Evolutionary conservation across 2,113 vertebrate species (phyloP).

Genomic region (Sphaerodactylus townsendi): DNA sequence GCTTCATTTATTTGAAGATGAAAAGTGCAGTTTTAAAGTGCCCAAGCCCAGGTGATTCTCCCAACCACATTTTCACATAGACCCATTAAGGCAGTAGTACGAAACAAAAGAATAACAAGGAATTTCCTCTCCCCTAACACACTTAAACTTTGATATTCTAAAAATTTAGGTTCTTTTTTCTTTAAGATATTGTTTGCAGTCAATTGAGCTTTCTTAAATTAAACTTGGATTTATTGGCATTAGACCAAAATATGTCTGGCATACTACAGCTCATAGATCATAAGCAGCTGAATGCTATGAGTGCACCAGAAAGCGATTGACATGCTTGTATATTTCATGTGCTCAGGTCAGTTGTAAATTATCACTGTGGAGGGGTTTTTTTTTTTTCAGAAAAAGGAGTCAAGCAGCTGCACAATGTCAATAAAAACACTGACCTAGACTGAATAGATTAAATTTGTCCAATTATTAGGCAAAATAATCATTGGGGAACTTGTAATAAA

Average conservation of each 20-base stretch:
- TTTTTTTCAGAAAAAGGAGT: accelerated
- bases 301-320: not conserved
- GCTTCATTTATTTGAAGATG: not conserved
- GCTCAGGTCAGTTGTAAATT: not conserved
- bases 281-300: not conserved
- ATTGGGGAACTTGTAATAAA: accelerated
- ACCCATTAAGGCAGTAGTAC: not conserved
- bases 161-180: constrained; percentile 13
- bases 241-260: constrained; percentile 26
- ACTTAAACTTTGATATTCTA: constrained; percentile 20
- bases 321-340: accelerated
- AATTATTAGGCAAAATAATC: not conserved
- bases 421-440: not conserved
- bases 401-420: not conserved
- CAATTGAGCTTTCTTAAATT: constrained; percentile 25
- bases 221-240: constrained; percentile 11
- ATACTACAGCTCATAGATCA: not conserved
- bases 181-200: constrained; percentile 41
- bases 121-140: no score
- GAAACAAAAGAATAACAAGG: not conserved
- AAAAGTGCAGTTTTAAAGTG: not conserved
- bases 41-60: not conserved
- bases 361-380: accelerated
- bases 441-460: not conserved
- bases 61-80: not conserved